A percentile compares a stretch with the other conserved stretches of the same genome.
Evolutionary conservation across 1,140 invertebrate genomes (phyloP).

Genomic region (Zaprionus taronus): DNA sequence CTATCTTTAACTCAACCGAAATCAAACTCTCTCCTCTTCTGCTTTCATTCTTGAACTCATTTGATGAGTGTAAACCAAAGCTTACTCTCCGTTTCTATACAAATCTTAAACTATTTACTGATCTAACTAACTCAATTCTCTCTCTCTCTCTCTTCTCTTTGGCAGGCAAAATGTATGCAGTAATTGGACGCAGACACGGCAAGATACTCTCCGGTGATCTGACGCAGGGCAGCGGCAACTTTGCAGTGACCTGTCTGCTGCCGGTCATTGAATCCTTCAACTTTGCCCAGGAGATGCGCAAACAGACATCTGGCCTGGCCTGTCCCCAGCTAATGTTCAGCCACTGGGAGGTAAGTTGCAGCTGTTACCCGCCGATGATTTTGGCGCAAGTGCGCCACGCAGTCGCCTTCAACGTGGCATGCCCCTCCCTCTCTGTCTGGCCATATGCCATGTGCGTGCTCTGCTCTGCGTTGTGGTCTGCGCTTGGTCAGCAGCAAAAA

Average conservation of each 20-base stretch:
- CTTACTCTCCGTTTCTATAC: background rate
- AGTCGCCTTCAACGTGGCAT: constrained; percentile 15
- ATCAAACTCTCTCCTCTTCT: no score
- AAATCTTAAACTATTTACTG: background rate
- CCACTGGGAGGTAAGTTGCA: constrained; percentile 95
- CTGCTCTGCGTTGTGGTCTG: constrained; percentile 35
- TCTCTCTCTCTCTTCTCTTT: constrained; percentile 61
- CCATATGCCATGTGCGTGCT: constrained; percentile 70
- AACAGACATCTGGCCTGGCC: constrained; percentile 97
- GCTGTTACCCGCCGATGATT: constrained; percentile 12
- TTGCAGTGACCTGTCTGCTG: constrained; percentile 94
- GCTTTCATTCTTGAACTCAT: background rate
- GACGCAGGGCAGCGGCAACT: constrained; percentile 94
- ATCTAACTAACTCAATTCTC: constrained; percentile 11
- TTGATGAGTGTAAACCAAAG: background rate
- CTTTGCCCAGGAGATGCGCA: constrained; percentile 95
- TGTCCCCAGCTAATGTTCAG: constrained; percentile 98
- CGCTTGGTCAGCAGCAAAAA: constrained; percentile 65
- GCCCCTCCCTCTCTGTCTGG: constrained; percentile 26
- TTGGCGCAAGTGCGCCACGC: constrained; percentile 55
- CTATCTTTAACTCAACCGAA: no score
- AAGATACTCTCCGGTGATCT: constrained; percentile 95
- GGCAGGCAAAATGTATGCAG: constrained; percentile 96
- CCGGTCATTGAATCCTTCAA: constrained; percentile 98
- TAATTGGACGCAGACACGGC: constrained; percentile 94